Evolutionary conservation across 2,797 vertebrate genomes (phyloP).

Genomic region (Ctenosaura bakeri): DNA sequence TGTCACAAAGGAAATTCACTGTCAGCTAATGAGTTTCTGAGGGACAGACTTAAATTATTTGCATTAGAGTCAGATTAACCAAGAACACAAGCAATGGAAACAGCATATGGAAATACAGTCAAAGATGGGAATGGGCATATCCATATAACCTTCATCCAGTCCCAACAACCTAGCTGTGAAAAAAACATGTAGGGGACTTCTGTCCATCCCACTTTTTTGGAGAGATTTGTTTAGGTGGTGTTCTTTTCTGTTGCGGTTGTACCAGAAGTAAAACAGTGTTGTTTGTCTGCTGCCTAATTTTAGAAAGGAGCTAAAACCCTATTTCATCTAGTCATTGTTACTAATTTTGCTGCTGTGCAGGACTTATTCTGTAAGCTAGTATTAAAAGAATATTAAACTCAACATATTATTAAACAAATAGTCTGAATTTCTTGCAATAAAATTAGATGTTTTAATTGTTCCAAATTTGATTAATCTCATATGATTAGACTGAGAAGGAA

Average conservation of each 20-base stretch:
- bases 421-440: neutral
- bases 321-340: neutral
- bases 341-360: neutral
- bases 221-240: neutral
- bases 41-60: constrained; percentile 16
- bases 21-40: constrained; percentile 16
- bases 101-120: neutral
- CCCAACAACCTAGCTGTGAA: too few relatives aligned
- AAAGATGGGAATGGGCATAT: neutral
- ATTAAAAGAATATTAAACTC: too few relatives aligned
- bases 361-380: neutral
- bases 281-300: neutral
- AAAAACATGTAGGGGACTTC: neutral
- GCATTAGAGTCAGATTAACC: constrained; percentile 10
- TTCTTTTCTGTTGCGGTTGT: neutral
- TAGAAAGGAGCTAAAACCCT: neutral
- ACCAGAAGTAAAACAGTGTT: too few relatives aligned
- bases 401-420: neutral
- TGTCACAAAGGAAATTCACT: constrained; percentile 2
- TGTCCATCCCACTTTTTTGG: neutral
- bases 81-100: neutral
- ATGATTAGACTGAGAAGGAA: neutral
- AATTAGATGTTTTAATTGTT: neutral
- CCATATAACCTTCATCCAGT: too few relatives aligned
- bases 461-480: neutral